A percentile compares a stretch with the other conserved stretches of the same genome.
These are phyloP conservation scores for Leptonema lineaticorne DNA, from an alignment of 1,140 invertebrate species.

Conservation along the genomic window DNA sequence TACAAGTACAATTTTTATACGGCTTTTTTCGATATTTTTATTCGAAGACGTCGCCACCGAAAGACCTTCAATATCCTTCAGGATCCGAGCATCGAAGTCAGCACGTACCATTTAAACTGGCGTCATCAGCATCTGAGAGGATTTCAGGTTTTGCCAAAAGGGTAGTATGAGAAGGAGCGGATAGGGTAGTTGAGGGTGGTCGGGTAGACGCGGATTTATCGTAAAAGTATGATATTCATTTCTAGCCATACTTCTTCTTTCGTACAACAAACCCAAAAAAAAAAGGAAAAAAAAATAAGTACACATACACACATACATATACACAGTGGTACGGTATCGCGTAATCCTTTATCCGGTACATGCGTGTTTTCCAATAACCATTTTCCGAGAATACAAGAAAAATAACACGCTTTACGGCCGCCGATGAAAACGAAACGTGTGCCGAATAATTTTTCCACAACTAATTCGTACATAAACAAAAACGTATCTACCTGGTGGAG, in stretches of 20 bases:
- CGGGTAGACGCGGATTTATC: constrained; percentile 23
- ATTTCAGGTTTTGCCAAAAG: constrained; percentile 12
- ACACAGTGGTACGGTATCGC: background rate
- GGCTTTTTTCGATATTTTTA: constrained; percentile 5
- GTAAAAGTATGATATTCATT: constrained; percentile 39
- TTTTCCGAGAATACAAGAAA: constrained; percentile 36
- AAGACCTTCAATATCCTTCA: constrained; percentile 16
- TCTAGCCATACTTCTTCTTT: constrained; percentile 17
- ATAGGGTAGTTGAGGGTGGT: background rate
- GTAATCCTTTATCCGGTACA: constrained; percentile 18
- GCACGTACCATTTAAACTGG: constrained; percentile 40
- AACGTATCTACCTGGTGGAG: background rate
- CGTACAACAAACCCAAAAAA: background rate
- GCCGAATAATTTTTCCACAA: constrained; percentile 32
- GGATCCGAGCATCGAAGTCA: constrained; percentile 19
- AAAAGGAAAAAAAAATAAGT: too few species aligned
- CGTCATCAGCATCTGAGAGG: constrained; percentile 32
- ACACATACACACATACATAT: constrained; percentile 8
- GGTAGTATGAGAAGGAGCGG: background rate
- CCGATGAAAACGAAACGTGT: constrained; percentile 38
- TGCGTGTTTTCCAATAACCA: constrained; percentile 40
- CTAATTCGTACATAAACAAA: constrained; percentile 25
- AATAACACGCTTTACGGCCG: constrained; percentile 36
- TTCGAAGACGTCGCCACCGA: background rate
- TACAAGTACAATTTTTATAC: background rate